Evolutionary conservation across 2,888 invertebrate genomes (phyloP).

Genomic region (Bombylius discolor): DNA sequence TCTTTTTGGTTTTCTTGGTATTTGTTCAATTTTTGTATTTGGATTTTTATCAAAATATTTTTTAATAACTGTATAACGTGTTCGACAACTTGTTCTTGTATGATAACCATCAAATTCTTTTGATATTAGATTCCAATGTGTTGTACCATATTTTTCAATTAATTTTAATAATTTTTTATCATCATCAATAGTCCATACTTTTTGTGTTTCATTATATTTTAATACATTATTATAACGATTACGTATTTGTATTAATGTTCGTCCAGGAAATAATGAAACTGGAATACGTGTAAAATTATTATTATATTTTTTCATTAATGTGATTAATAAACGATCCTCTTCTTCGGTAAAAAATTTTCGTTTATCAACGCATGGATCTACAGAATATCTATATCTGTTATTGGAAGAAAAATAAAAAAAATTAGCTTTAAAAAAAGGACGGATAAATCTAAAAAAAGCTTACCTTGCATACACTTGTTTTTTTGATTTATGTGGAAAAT

Average conservation of each 20-base stretch:
- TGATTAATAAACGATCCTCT: constrained; percentile 53
- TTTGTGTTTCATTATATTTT: constrained; percentile 29
- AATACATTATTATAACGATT: constrained; percentile 44
- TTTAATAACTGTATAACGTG: constrained; percentile 44
- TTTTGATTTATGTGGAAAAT: constrained; percentile 50
- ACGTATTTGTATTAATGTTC: constrained; percentile 48
- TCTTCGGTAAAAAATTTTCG: constrained; percentile 47
- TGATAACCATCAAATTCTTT: constrained; percentile 40
- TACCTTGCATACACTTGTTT: constrained; percentile 52
- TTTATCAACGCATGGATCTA: constrained; percentile 40
- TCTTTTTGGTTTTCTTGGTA: constrained; percentile 23
- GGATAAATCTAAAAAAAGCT: constrained; percentile 21
- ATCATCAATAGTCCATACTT: constrained; percentile 49
- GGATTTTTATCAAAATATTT: constrained; percentile 42
- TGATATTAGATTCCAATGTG: constrained; percentile 42
- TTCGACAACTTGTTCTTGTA: constrained; percentile 45
- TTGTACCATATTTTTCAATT: constrained; percentile 38
- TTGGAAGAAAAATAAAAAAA: background rate
- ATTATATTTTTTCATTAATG: constrained; percentile 49
- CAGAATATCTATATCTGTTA: constrained; percentile 36
- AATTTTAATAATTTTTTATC: constrained; percentile 46
- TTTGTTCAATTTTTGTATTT: constrained; percentile 22
- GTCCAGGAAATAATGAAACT: constrained; percentile 44
- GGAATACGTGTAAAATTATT: constrained; percentile 45
- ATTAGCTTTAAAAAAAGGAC: background rate